These are phyloP conservation scores for Hypotaenidia okinawae DNA, from an alignment of 2,797 vertebrate species.

Conservation along the genomic window DNA sequence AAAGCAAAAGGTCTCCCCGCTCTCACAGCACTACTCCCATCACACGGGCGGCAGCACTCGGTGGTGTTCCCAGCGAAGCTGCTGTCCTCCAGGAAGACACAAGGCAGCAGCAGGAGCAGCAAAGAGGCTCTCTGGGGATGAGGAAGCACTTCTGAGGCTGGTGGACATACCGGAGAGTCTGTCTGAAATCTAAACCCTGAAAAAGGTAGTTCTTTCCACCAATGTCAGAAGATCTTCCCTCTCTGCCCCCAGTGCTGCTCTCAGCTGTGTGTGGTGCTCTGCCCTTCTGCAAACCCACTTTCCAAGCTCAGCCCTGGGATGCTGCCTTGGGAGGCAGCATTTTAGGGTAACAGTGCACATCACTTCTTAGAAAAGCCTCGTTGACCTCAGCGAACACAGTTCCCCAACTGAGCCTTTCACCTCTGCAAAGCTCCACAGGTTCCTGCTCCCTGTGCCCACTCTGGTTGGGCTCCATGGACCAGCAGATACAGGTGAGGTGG, in stretches of 20 bases:
- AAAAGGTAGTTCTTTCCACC: background rate
- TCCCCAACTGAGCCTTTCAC: background rate
- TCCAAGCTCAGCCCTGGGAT: background rate
- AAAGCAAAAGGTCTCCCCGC: background rate
- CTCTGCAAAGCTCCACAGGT: conserved; percentile 3
- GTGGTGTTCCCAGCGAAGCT: background rate
- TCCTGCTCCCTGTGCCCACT: background rate
- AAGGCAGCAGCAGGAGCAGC: background rate
- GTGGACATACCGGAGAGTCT: background rate
- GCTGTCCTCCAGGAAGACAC: background rate
- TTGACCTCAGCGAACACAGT: rapidly evolving
- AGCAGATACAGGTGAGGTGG: background rate
- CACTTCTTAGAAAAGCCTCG: background rate
- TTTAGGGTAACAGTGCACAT: background rate
- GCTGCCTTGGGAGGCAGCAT: background rate
- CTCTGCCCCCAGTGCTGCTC: rapidly evolving
- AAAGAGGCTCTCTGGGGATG: background rate
- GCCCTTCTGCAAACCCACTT: background rate
- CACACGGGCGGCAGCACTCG: background rate
- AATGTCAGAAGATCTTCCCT: background rate
- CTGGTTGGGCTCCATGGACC: background rate
- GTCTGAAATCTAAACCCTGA: background rate
- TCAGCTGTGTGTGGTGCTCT: background rate
- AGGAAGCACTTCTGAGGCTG: background rate
- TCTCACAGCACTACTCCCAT: background rate